These are phyloP conservation scores for Bombus impatiens DNA, from an alignment of 1,140 invertebrate species.

Conservation along the genomic window DNA sequence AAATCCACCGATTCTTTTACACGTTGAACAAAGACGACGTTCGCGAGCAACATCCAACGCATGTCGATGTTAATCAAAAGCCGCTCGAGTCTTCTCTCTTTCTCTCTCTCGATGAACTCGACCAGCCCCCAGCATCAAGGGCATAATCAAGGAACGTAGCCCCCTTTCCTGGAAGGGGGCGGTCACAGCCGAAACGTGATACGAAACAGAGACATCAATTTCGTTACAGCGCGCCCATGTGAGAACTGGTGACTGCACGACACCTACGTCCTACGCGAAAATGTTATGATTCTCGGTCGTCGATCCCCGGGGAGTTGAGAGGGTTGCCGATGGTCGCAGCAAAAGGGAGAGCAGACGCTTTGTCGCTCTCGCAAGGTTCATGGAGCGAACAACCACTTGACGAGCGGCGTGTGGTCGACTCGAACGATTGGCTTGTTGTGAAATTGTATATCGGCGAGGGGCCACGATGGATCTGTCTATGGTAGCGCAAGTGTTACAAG, in stretches of 20 bases:
- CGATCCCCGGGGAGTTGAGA: conserved; percentile 52
- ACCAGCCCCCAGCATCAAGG: conserved; percentile 32
- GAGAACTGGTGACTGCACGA: conserved; percentile 69
- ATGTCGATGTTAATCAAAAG: conserved; percentile 30
- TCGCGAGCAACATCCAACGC: background rate
- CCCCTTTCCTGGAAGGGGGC: conserved; percentile 18
- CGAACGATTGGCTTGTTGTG: conserved; percentile 69
- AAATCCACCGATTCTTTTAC: background rate
- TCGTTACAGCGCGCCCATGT: conserved; percentile 64
- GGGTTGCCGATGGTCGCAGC: too few species aligned
- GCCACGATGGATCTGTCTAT: conserved; percentile 13
- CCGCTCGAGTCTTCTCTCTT: background rate
- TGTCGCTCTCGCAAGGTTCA: conserved; percentile 27
- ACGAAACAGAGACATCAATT: conserved; percentile 72
- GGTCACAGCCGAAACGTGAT: conserved; percentile 67
- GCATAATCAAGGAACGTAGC: conserved; percentile 60
- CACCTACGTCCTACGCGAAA: conserved; percentile 69
- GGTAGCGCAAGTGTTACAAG: conserved; percentile 49
- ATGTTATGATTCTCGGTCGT: conserved; percentile 70
- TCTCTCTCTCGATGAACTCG: background rate
- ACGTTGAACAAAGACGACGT: background rate
- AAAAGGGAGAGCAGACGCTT: conserved; percentile 17
- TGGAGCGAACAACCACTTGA: conserved; percentile 36
- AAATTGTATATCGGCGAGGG: conserved; percentile 61
- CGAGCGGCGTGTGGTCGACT: conserved; percentile 40